Conservation (phyloP, 2,888 invertebrate genomes). For the Dichetophora obliterata region DNA sequence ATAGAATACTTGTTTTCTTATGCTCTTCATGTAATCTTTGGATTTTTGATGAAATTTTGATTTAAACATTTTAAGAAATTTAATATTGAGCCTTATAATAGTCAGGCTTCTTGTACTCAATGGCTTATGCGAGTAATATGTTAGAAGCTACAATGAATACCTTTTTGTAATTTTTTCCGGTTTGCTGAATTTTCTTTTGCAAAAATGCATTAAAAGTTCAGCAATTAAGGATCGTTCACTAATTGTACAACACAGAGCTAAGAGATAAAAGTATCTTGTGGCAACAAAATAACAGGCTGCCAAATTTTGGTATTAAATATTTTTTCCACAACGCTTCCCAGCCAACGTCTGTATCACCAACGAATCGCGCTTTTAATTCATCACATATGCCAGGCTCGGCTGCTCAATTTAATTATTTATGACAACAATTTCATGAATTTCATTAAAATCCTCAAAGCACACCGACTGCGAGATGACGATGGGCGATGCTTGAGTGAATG, state of each 20-base stretch:
- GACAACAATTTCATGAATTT: conserved; percentile 65
- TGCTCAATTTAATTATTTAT: conserved; percentile 64
- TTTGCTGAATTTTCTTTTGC: neutral
- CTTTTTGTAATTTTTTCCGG: no score
- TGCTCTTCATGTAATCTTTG: no score
- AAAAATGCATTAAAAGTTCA: neutral
- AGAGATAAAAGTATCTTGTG: neutral
- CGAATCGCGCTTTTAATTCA: neutral
- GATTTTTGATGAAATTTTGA: no score
- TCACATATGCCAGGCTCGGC: conserved; percentile 26
- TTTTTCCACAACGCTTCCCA: neutral
- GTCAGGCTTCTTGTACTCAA: no score
- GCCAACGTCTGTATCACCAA: neutral
- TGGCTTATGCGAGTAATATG: no score
- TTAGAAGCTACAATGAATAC: no score
- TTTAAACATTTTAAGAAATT: no score
- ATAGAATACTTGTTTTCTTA: no score
- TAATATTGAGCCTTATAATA: no score
- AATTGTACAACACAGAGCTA: neutral
- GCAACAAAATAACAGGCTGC: neutral
- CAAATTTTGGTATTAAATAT: neutral
- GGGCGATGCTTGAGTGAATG: neutral
- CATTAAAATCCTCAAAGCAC: conserved; percentile 61
- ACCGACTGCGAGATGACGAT: conserved; percentile 11
- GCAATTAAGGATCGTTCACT: neutral